phyloP scores from a whole-genome alignment of 2,888 invertebrate species.

The Onchidella celtica region DNA sequence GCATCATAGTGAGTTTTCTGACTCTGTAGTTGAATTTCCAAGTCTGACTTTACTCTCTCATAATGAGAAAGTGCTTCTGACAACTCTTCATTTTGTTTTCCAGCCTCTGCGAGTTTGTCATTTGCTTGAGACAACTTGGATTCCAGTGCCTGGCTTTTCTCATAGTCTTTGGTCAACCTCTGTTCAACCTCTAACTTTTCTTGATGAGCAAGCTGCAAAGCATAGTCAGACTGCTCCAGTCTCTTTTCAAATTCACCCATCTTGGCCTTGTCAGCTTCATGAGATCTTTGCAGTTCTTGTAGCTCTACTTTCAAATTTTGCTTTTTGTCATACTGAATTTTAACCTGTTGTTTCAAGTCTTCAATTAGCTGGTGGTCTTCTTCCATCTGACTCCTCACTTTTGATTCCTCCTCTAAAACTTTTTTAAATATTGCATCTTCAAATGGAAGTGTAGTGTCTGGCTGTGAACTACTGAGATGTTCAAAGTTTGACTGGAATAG shows the following conservation, averaged over 20 bases:
- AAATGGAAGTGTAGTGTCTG: neutral
- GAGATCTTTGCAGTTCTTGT: neutral
- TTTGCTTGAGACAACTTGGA: neutral
- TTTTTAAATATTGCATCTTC: constrained; percentile 29
- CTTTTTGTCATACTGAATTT: constrained; percentile 48
- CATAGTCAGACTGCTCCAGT: neutral
- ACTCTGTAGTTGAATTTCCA: constrained; percentile 39
- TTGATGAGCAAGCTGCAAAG: neutral
- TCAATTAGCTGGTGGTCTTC: constrained; percentile 42
- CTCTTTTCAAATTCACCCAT: constrained; percentile 20
- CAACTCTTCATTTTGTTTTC: constrained; percentile 31
- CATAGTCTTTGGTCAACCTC: constrained; percentile 5
- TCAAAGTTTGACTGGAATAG: constrained; percentile 24
- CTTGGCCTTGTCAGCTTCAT: constrained; percentile 2
- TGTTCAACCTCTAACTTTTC: constrained; percentile 17
- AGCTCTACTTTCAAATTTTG: constrained; percentile 1
- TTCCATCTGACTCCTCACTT: constrained; percentile 34
- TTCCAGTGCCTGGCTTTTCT: neutral
- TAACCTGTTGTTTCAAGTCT: constrained; percentile 40
- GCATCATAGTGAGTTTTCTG: constrained; percentile 63
- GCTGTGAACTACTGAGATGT: neutral
- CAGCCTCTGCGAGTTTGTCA: constrained; percentile 46
- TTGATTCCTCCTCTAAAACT: constrained; percentile 39
- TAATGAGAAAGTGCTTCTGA: neutral
- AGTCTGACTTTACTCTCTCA: constrained; percentile 17